Conservation (phyloP, 2,888 invertebrate species). For the Parelbella ahira region DNA sequence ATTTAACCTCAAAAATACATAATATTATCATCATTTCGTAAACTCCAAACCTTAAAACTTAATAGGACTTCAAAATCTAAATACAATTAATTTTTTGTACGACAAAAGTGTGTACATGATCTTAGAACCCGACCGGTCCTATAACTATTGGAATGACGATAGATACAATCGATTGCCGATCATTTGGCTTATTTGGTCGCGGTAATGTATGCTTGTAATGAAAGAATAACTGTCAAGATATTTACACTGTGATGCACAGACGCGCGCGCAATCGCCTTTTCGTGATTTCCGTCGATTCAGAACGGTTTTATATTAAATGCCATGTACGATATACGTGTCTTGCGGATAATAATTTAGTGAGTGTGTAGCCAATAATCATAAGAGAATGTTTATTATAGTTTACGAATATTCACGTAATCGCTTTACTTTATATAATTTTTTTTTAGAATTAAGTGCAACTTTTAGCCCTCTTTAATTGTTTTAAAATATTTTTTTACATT, state of each 20-base stretch:
- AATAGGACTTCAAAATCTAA: no score
- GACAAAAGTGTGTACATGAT: no score
- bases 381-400: no score
- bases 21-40: no score
- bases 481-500: no score
- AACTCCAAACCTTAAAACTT: no score
- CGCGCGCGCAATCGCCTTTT: background rate
- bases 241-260: background rate
- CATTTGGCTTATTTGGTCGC: slow-evolving; percentile 15
- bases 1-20: no score
- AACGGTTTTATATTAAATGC: slow-evolving; percentile 1
- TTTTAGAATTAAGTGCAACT: no score
- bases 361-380: no score
- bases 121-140: slow-evolving; percentile 7
- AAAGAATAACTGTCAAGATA: slow-evolving; percentile 10
- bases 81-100: background rate
- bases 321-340: slow-evolving; percentile 9
- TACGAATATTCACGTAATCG: no score
- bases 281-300: slow-evolving; percentile 4
- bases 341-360: slow-evolving; percentile 9
- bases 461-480: no score
- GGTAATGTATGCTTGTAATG: slow-evolving; percentile 10
- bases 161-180: slow-evolving; percentile 12
- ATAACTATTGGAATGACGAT: slow-evolving; percentile 11
- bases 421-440: no score